Evolutionary conservation across 2,797 vertebrate species (phyloP).

Genomic region (Brotula barbata): DNA sequence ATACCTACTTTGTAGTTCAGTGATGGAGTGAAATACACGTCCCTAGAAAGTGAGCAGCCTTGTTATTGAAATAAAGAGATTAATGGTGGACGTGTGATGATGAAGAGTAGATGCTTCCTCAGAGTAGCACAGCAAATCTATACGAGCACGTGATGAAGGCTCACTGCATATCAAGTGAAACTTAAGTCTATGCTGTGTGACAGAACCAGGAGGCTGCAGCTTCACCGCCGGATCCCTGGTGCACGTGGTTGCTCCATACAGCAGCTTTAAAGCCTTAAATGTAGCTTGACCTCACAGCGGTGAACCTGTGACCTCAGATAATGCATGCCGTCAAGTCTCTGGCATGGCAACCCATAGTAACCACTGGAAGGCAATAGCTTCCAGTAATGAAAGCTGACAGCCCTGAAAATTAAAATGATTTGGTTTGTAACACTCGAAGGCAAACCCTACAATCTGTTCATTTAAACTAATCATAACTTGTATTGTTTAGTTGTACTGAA

Average conservation of each 20-base stretch:
- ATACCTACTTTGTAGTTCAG: conserved; percentile 3
- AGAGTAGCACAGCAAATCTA: conserved; percentile 33
- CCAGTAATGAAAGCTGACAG: not conserved
- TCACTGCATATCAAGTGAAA: conserved; percentile 49
- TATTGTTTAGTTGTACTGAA: not conserved
- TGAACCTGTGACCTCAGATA: conserved; percentile 12
- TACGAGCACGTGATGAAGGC: conserved; percentile 34
- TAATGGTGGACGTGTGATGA: conserved; percentile 17
- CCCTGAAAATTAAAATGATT: conserved; percentile 6
- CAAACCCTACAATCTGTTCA: not conserved
- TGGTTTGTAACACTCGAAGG: not conserved
- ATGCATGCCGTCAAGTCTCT: conserved; percentile 6
- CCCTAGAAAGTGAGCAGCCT: not conserved
- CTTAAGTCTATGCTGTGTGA: conserved; percentile 30
- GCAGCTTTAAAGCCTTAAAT: conserved; percentile 6
- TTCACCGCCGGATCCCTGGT: too few species aligned
- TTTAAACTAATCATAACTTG: not conserved
- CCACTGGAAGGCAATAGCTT: conserved; percentile 10
- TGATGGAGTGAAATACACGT: not conserved
- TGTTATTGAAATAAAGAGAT: conserved; percentile 20
- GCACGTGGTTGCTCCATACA: conserved; percentile 4
- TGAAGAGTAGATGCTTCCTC: conserved; percentile 39
- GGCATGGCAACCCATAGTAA: not conserved
- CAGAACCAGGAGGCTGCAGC: conserved; percentile 23
- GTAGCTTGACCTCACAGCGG: conserved; percentile 11